Conservation (phyloP, 2,888 invertebrate species). For the Heliconius aoede region DNA sequence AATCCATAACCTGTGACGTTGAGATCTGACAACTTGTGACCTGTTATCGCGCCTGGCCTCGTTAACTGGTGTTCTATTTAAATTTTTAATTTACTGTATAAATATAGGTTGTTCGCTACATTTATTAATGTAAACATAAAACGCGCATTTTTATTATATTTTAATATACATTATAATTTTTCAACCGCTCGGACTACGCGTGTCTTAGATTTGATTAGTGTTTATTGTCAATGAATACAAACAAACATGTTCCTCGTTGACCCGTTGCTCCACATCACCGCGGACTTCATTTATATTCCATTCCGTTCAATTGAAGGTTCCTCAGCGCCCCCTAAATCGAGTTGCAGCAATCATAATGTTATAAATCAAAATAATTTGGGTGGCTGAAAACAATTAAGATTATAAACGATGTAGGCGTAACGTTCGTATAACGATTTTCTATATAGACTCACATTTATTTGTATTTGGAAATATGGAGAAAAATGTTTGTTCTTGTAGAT, state of each 20-base stretch:
- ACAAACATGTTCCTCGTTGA: conserved; percentile 54
- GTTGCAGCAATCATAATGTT: conserved; percentile 80
- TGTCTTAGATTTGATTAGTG: conserved; percentile 48
- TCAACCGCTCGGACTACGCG: conserved; percentile 40
- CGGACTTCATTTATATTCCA: conserved; percentile 75
- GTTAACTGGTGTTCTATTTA: background rate
- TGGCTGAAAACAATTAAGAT: conserved; percentile 76
- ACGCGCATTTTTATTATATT: conserved; percentile 24
- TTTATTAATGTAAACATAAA: background rate
- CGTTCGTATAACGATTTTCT: conserved; percentile 51
- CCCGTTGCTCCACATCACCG: conserved; percentile 56
- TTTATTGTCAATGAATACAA: conserved; percentile 54
- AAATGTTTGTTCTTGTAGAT: background rate
- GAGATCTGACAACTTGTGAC: too few relatives aligned
- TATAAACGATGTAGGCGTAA: conserved; percentile 66
- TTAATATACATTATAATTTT: conserved; percentile 43
- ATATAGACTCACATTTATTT: conserved; percentile 42
- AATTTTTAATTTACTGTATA: background rate
- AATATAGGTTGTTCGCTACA: background rate
- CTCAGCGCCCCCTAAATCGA: conserved; percentile 75
- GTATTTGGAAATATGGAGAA: too few relatives aligned
- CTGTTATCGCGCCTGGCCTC: too few relatives aligned
- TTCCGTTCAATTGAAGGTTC: conserved; percentile 77
- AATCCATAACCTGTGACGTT: too few relatives aligned
- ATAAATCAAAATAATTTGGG: conserved; percentile 83